These are phyloP conservation scores for Acronicta aceris DNA, from an alignment of 2,888 invertebrate genomes.

Conservation along the genomic window DNA sequence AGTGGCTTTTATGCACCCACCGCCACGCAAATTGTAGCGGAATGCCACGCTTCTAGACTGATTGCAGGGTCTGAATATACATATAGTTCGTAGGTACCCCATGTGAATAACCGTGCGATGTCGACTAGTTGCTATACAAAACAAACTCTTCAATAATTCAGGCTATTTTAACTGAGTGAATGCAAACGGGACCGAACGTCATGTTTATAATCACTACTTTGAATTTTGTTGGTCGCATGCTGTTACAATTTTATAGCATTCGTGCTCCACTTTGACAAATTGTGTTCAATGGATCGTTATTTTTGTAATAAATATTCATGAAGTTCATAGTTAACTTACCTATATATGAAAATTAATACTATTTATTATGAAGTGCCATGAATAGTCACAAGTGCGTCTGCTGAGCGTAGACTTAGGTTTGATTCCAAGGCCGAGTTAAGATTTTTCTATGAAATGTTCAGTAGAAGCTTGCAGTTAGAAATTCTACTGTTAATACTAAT, in stretches of 20 bases:
- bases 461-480: too few species aligned
- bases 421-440: too few species aligned
- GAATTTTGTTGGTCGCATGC: conserved; percentile 9
- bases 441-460: too few species aligned
- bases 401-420: too few species aligned
- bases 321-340: too few species aligned
- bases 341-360: too few species aligned
- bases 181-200: conserved; percentile 17
- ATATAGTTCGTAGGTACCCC: conserved; percentile 34
- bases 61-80: conserved; percentile 62
- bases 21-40: conserved; percentile 74
- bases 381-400: too few species aligned
- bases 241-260: conserved; percentile 5
- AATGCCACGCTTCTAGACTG: conserved; percentile 71
- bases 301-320: too few species aligned
- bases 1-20: conserved; percentile 75
- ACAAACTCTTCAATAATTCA: conserved; percentile 49
- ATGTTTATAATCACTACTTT: conserved; percentile 23
- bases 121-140: conserved; percentile 59
- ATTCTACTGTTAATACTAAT: too few species aligned
- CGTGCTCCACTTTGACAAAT: background rate
- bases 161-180: conserved; percentile 36
- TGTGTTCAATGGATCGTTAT: background rate
- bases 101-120: conserved; percentile 57
- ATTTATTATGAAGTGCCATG: too few species aligned